Evolutionary conservation across 2,113 vertebrate genomes (phyloP), one percentile per base, ranked within the genome.

Genomic region (Oreotrochilus melanogaster): DNA sequence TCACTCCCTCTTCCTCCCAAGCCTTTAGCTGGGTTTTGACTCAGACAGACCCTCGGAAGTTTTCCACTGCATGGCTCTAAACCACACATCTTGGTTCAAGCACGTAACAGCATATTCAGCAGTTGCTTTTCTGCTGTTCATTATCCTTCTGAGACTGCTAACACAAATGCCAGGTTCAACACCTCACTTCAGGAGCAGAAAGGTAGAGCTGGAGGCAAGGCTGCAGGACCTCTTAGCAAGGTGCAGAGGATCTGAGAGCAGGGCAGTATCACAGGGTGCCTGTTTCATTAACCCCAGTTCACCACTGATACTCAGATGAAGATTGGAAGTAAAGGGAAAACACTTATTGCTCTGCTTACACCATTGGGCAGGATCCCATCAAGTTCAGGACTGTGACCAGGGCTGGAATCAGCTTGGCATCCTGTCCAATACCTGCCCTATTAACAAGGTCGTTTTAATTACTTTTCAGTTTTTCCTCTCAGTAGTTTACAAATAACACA

Each of bases 131-230:
- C 47, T 72, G 56, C 43, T 75, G 1, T 35, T 35, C 37, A 1
- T n/a, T 13, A 30, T 72, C 69, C 54, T 67, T 42, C 47, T 79
- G 53, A 78, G 60, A 24, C 42, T 1, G 1, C 65, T 67, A 30
- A 30, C 0, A 0, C 14, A 37, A 58, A 28, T 0, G 0, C 22
- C 18, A 48, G 27, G 42, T 79, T 66, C 54, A 82, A 50, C 37
- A 39, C 12, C 39, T 51, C 8, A 4, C 16, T n/a, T 94, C 23
- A 65, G 60, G 28, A 84, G 35, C 64, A 64, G 91, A 31, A 37
- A 19, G 84, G 79, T 1, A 70, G 58, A 76, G 57, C 51, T 7
- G 7, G 57, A 56, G 48, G 48, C n/a, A 21, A 56, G 43, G 15
- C 16, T 73, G 33, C 53, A 54, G 47, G 57, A 7, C n/a, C 61